Conservation (phyloP, 2,797 vertebrate genomes). For the Spatula clypeata region DNA sequence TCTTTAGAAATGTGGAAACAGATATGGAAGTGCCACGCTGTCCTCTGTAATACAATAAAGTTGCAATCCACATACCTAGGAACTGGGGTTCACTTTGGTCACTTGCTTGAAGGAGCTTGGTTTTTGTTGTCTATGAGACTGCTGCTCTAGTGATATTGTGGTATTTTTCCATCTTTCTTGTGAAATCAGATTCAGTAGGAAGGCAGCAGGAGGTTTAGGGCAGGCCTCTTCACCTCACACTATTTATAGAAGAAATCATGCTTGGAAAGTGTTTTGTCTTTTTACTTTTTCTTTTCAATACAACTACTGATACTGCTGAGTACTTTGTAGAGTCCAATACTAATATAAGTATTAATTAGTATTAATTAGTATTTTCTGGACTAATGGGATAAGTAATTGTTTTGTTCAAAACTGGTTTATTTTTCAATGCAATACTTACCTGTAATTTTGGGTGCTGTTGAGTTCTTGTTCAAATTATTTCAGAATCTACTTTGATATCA, state of each 20-base stretch:
- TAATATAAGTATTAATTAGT: not conserved
- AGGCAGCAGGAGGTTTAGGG: not conserved
- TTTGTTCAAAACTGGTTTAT: not conserved
- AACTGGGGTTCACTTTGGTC: not conserved
- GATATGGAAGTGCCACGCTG: not conserved
- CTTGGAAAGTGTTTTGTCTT: not conserved
- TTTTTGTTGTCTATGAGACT: not conserved
- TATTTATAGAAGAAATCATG: not conserved
- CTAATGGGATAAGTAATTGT: fast-evolving
- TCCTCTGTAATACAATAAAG: not conserved
- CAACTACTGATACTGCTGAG: not conserved
- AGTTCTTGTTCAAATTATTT: not conserved
- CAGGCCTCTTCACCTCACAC: not conserved
- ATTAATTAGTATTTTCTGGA: not conserved
- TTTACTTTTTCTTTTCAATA: fast-evolving
- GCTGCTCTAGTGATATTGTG: not conserved
- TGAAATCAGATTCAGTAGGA: not conserved
- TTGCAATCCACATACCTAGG: not conserved
- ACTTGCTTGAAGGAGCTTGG: not conserved
- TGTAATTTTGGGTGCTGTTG: not conserved
- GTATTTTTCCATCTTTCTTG: not conserved
- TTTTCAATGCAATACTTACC: not conserved
- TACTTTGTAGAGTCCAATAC: not conserved
- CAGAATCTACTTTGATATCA: not conserved
- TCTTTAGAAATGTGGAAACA: not conserved